These are phyloP conservation scores for Daktulosphaira vitifoliae DNA, from an alignment of 1,140 invertebrate genomes.

Conservation along the genomic window DNA sequence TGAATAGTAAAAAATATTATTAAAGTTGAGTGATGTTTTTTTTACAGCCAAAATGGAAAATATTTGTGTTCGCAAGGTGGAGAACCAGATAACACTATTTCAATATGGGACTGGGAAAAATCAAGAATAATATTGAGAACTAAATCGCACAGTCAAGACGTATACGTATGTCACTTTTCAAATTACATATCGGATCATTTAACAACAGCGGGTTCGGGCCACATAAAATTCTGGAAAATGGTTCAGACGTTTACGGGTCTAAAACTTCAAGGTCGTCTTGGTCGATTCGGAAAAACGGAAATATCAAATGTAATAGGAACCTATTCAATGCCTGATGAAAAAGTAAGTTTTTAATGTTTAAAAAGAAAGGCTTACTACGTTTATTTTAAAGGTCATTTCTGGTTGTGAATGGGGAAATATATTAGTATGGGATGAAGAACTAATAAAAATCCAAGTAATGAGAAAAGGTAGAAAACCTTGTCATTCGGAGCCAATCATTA, in stretches of 20 bases:
- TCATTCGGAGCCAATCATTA: constrained; percentile 61
- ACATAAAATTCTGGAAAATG: constrained; percentile 93
- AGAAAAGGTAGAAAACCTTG: constrained; percentile 59
- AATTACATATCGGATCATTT: constrained; percentile 64
- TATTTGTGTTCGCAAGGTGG: constrained; percentile 73
- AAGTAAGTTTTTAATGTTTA: constrained; percentile 50
- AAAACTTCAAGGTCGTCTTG: constrained; percentile 75
- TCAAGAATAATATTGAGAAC: constrained; percentile 62
- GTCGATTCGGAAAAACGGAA: constrained; percentile 81
- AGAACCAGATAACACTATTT: constrained; percentile 75
- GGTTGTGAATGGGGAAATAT: constrained; percentile 84
- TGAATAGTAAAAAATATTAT: too few species aligned
- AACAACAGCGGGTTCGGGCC: constrained; percentile 59
- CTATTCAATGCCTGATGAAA: constrained; percentile 75
- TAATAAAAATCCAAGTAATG: constrained; percentile 73
- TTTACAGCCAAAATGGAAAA: constrained; percentile 61
- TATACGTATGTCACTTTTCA: constrained; percentile 71
- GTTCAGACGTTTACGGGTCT: constrained; percentile 78
- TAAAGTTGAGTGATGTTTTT: constrained; percentile 3
- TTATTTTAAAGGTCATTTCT: constrained; percentile 69
- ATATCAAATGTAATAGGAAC: constrained; percentile 78
- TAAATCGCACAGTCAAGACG: constrained; percentile 69
- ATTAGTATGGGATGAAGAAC: constrained; percentile 74
- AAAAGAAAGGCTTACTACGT: too few species aligned
- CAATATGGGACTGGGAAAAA: constrained; percentile 77